These are phyloP conservation scores for Poecilia latipinna DNA, from an alignment of 2,113 vertebrate species.

Conservation along the genomic window DNA sequence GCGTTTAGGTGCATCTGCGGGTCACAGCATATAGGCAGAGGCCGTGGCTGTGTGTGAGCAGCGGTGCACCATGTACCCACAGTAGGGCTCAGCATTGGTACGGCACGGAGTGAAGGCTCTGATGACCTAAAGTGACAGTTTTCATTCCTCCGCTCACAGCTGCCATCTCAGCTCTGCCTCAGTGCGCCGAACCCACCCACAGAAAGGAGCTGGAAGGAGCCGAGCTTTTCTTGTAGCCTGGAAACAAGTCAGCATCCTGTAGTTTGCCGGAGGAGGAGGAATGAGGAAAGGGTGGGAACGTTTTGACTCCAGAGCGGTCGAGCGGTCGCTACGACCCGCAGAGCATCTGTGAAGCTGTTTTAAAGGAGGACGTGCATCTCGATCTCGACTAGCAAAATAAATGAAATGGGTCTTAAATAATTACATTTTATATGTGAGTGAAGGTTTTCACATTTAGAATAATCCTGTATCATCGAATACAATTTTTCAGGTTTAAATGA, in stretches of 20 bases:
- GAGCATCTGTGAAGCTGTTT: too few species aligned
- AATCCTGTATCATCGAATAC: too few species aligned
- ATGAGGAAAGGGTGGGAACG: not conserved
- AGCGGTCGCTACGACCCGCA: too few species aligned
- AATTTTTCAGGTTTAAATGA: too few species aligned
- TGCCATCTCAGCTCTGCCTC: slow-evolving; percentile 74
- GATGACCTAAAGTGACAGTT: slow-evolving; percentile 74
- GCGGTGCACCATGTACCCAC: slow-evolving; percentile 12
- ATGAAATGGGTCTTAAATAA: too few species aligned
- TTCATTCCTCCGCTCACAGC: slow-evolving; percentile 72
- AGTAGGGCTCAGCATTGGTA: slow-evolving; percentile 23
- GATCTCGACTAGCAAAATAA: too few species aligned
- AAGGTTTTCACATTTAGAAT: too few species aligned
- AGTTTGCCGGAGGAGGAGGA: not conserved
- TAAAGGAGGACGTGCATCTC: too few species aligned
- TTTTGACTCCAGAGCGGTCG: too few species aligned
- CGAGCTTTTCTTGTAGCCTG: slow-evolving; percentile 37
- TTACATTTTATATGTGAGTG: too few species aligned
- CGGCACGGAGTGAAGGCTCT: slow-evolving; percentile 59
- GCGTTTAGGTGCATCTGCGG: slow-evolving; percentile 15
- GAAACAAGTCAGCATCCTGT: slow-evolving; percentile 10
- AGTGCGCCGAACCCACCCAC: slow-evolving; percentile 32
- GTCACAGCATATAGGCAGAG: slow-evolving; percentile 12
- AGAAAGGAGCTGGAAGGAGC: slow-evolving; percentile 36
- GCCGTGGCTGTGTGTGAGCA: slow-evolving; percentile 23